Base-by-base conservation (phyloP, 1,140 invertebrate species). In the Drosophila albomicans region DNA sequence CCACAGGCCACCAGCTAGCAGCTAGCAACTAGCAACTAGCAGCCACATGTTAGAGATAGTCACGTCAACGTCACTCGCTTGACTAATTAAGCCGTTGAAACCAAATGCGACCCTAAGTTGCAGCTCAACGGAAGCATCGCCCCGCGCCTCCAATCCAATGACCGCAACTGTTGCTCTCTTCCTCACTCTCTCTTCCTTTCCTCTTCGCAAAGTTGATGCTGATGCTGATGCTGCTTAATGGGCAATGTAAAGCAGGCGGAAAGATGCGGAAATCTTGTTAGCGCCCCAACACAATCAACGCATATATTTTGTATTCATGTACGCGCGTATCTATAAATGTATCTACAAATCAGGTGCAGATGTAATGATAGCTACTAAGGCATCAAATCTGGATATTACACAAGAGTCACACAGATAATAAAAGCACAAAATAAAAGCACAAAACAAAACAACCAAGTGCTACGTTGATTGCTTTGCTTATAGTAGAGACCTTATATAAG, bases 311-410 rank as follows among this genome's bases (percentile, higher is more conserved):
- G n/a, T 43, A n/a, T 38, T 38, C 35, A 38, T 41, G 11, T 41
- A 10, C n/a, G n/a, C 41, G 11, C n/a, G 75, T 77, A 88, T 82
- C 79, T 80, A 67, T 67, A 65, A 63, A 30, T 65, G n/a, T 58
- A 84, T 88, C 73, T 77, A 57, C 45, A 72, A 64, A 74, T 76
- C 73, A 72, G 66, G 35, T 76, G 73, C 32, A 87, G 84, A 75
- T 87, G 85, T 78, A 78, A 86, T 86, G 82, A 84, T 84, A 78
- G 56, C 71, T 61, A 70, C 72, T 78, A 88, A 86, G 82, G 78
- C 81, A 74, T 71, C 62, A 86, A 81, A 86, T 81, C 70, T 68
- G 52, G 56, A 52, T 65, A 74, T 88, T 88, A 78, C 79, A 82
- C 81, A 88, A 86, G 30, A 69, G 57, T 30, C 32, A n/a, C 32